These are phyloP conservation scores for Xyrichtys novacula DNA, from an alignment of 2,797 vertebrate genomes.

Conservation along the genomic window DNA sequence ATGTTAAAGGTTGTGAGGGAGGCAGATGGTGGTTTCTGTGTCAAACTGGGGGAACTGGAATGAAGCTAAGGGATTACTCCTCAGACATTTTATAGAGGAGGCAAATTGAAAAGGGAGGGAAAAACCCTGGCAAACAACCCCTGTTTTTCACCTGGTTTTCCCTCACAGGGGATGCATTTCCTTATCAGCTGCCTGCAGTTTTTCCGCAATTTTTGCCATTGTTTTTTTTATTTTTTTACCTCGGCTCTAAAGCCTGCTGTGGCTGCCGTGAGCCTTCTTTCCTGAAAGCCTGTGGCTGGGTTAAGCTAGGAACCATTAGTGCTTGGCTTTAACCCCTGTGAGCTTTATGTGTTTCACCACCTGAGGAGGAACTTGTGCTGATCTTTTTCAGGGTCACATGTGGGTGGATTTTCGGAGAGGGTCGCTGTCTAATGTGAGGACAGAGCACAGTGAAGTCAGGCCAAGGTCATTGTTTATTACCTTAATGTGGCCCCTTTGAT, in stretches of 20 bases:
- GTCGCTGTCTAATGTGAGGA: conserved; percentile 54
- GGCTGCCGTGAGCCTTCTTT: conserved; percentile 63
- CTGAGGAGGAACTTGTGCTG: conserved; percentile 61
- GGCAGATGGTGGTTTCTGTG: conserved; percentile 74
- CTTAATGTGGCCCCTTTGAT: conserved; percentile 24
- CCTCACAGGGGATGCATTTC: conserved; percentile 74
- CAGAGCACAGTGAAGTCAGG: conserved; percentile 43
- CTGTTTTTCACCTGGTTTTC: conserved; percentile 84
- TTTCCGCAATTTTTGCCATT: conserved; percentile 77
- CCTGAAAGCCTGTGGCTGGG: conserved; percentile 71
- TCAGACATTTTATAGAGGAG: conserved; percentile 77
- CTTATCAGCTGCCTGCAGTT: conserved; percentile 85
- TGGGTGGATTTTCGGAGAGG: conserved; percentile 61
- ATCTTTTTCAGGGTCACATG: conserved; percentile 52
- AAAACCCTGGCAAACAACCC: conserved; percentile 82
- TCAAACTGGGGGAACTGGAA: conserved; percentile 71
- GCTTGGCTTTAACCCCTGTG: conserved; percentile 77
- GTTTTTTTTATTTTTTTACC: conserved; percentile 76
- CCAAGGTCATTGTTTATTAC: conserved; percentile 54
- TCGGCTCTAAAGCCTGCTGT: conserved; percentile 60
- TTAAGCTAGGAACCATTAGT: conserved; percentile 76
- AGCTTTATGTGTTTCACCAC: conserved; percentile 72
- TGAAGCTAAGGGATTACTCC: conserved; percentile 81
- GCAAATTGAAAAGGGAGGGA: conserved; percentile 83
- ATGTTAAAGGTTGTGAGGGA: conserved; percentile 66